phyloP scores from a whole-genome alignment of 2,888 invertebrate genomes.

The Pseudolycoriella hygida region DNA sequence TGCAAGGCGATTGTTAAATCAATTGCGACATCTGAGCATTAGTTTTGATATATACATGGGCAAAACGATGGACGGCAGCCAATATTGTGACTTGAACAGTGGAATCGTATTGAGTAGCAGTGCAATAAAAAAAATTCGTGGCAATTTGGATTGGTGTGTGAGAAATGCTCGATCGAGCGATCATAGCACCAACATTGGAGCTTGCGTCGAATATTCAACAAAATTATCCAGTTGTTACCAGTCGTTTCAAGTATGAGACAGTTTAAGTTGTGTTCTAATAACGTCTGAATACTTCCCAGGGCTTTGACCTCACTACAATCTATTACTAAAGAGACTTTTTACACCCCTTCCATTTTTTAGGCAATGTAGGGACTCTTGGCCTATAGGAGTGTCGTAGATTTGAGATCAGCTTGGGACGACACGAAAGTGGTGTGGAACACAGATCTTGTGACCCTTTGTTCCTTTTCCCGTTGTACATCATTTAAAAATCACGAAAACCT shows the following conservation, averaged over 20 bases:
- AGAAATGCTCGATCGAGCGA: conserved; percentile 67
- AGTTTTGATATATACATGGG: conserved; percentile 77
- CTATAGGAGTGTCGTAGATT: too few relatives aligned
- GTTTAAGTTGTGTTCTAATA: conserved; percentile 13
- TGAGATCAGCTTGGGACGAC: too few relatives aligned
- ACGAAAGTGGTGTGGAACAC: too few relatives aligned
- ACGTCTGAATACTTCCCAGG: too few relatives aligned
- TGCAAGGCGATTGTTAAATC: conserved; percentile 49
- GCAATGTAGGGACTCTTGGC: too few relatives aligned
- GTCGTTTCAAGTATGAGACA: conserved; percentile 25
- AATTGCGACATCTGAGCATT: conserved; percentile 63
- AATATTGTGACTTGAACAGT: conserved; percentile 44
- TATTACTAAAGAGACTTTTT: too few relatives aligned
- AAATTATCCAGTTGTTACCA: conserved; percentile 27
- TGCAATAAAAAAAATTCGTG: conserved; percentile 58
- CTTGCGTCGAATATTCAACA: conserved; percentile 41
- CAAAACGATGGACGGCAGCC: conserved; percentile 36
- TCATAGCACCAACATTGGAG: conserved; percentile 75
- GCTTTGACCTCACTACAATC: too few relatives aligned
- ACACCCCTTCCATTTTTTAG: too few relatives aligned
- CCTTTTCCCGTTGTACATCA: too few relatives aligned
- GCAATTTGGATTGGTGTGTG: conserved; percentile 76
- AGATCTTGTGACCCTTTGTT: too few relatives aligned
- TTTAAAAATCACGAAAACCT: too few relatives aligned
- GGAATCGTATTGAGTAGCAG: conserved; percentile 81